These are phyloP conservation scores for Cepaea nemoralis DNA, from an alignment of 1,140 invertebrate species.

Conservation along the genomic window DNA sequence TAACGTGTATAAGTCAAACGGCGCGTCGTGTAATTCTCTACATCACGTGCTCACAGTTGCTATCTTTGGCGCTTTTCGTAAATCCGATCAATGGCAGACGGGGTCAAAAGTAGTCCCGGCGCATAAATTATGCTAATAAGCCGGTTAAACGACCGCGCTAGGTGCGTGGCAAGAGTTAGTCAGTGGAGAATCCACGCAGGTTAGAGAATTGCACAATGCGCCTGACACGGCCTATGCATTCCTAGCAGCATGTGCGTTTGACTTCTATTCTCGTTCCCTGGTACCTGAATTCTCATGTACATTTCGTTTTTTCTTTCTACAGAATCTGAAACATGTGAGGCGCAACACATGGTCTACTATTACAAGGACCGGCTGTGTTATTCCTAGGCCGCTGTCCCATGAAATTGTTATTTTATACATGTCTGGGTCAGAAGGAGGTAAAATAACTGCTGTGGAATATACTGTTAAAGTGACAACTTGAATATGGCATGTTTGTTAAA, in stretches of 20 bases:
- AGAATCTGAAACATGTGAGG: too few species aligned
- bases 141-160: neutral
- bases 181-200: neutral
- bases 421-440: too few species aligned
- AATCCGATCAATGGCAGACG: slow-evolving; percentile 8
- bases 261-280: too few species aligned
- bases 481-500: too few species aligned
- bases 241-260: neutral
- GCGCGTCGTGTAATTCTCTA: neutral
- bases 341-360: too few species aligned
- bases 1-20: neutral
- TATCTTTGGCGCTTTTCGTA: neutral
- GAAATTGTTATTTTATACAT: too few species aligned
- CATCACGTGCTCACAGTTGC: neutral
- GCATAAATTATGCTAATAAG: neutral
- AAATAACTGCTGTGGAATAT: too few species aligned
- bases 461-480: too few species aligned
- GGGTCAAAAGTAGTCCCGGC: slow-evolving; percentile 1
- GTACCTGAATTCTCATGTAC: too few species aligned
- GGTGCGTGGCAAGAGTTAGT: slow-evolving; percentile 11
- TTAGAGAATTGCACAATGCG: neutral
- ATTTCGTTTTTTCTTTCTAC: too few species aligned
- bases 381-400: too few species aligned
- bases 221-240: neutral
- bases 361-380: too few species aligned